These are phyloP conservation scores for Danio jaintianensis DNA, from an alignment of 2,797 vertebrate genomes.

Conservation along the genomic window DNA sequence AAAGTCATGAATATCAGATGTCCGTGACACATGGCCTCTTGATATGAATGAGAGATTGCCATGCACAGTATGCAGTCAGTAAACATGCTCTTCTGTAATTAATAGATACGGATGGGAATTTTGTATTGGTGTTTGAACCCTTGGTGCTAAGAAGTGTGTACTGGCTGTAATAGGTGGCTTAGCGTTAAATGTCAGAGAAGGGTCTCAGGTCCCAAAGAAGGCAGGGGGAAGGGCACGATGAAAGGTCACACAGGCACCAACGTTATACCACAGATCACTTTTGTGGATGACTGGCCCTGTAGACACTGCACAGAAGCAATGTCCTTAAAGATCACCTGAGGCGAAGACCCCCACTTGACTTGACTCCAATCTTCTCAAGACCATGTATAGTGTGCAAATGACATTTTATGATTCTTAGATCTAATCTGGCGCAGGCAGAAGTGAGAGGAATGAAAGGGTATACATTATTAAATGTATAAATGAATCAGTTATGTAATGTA, in stretches of 20 bases:
- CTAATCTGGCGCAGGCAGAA: constrained; percentile 7
- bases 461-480: neutral
- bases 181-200: constrained; percentile 79
- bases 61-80: constrained; percentile 42
- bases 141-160: constrained; percentile 76
- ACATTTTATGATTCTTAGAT: constrained; percentile 31
- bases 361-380: constrained; percentile 38
- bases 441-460: constrained; percentile 12
- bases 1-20: constrained; percentile 3
- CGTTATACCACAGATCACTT: constrained; percentile 63
- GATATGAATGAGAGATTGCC: constrained; percentile 37
- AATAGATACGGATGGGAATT: constrained; percentile 74
- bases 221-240: constrained; percentile 56
- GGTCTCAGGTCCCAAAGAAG: constrained; percentile 69
- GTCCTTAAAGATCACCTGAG: constrained; percentile 55
- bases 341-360: constrained; percentile 53
- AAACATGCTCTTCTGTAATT: constrained; percentile 73
- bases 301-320: constrained; percentile 13
- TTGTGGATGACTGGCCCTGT: constrained; percentile 47
- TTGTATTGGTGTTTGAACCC: constrained; percentile 76
- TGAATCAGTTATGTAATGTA: neutral
- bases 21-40: neutral
- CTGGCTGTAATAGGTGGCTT: constrained; percentile 77
- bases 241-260: constrained; percentile 64
- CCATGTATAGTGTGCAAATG: constrained; percentile 39